phyloP scores from a whole-genome alignment of 2,113 vertebrate genomes.

The Onychostoma macrolepis region DNA sequence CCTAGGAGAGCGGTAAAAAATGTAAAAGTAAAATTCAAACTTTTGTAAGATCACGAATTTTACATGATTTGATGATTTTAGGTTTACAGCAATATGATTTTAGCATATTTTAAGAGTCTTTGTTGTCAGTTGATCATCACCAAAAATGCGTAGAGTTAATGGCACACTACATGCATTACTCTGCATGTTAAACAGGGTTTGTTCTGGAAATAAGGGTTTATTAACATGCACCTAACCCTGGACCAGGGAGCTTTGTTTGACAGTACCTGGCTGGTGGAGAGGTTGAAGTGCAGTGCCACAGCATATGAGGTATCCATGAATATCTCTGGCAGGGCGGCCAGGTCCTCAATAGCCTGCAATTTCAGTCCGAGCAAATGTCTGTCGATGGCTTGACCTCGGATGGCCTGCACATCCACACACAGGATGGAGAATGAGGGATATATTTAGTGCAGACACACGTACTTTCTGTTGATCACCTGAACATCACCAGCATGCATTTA shows the following conservation, averaged over 20 bases:
- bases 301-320: slow-evolving; percentile 89
- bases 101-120: neutral
- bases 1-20: slow-evolving; percentile 73
- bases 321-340: slow-evolving; percentile 85
- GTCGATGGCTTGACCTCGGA: slow-evolving; percentile 92
- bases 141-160: neutral
- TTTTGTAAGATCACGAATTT: neutral
- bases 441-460: neutral
- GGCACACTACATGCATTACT: neutral
- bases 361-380: slow-evolving; percentile 92
- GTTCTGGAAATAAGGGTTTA: neutral
- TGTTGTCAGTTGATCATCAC: neutral
- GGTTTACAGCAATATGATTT: neutral
- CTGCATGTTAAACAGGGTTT: neutral
- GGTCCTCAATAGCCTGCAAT: slow-evolving; percentile 88
- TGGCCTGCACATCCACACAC: slow-evolving; percentile 76
- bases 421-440: neutral
- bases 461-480: neutral
- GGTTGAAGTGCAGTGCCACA: slow-evolving; percentile 88
- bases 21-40: neutral
- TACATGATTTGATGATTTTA: neutral
- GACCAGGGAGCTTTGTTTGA: neutral
- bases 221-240: neutral
- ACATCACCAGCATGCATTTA: neutral
- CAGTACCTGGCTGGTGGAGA: slow-evolving; percentile 95